A percentile compares a stretch with the other conserved stretches of the same genome.
Evolutionary conservation across 2,888 invertebrate species (phyloP).

Genomic region (Drosophila gaucha): DNA sequence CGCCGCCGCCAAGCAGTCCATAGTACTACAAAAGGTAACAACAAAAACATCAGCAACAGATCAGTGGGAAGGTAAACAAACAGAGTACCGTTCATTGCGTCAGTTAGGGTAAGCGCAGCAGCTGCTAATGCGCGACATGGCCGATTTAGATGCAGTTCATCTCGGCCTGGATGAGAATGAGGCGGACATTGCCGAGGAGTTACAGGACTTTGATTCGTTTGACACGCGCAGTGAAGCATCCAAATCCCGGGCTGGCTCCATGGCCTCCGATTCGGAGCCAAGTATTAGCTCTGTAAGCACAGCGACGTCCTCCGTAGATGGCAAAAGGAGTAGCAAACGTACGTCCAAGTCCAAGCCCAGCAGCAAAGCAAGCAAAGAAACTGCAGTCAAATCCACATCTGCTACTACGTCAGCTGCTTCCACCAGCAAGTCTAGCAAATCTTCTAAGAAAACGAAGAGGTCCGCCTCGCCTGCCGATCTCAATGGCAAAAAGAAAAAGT

Average conservation of each 20-base stretch:
- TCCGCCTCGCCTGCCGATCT: slow-evolving; percentile 59
- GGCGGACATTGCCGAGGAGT: slow-evolving; percentile 91
- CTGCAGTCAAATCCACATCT: slow-evolving; percentile 27
- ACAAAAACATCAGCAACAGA: slow-evolving; percentile 25
- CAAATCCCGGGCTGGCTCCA: slow-evolving; percentile 89
- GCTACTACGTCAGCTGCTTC: slow-evolving; percentile 4
- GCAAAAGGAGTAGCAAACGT: slow-evolving; percentile 51
- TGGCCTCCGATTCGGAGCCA: slow-evolving; percentile 86
- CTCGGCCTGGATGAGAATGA: slow-evolving; percentile 88
- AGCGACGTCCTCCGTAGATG: slow-evolving; percentile 86
- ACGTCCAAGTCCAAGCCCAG: slow-evolving; percentile 57
- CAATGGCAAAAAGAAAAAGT: slow-evolving; percentile 72
- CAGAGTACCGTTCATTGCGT: slow-evolving; percentile 13
- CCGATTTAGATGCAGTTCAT: slow-evolving; percentile 87
- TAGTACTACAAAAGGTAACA: slow-evolving; percentile 30
- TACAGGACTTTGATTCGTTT: slow-evolving; percentile 90
- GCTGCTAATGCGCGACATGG: slow-evolving; percentile 83
- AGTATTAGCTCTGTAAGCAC: slow-evolving; percentile 92
- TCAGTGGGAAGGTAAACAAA: slow-evolving; percentile 62
- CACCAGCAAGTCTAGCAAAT: slow-evolving; percentile 34
- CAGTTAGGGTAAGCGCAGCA: slow-evolving; percentile 16
- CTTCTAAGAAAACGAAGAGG: slow-evolving; percentile 64
- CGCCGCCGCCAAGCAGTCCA: slow-evolving; percentile 29
- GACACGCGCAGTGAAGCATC: slow-evolving; percentile 96
- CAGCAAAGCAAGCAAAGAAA: slow-evolving; percentile 49